Evolutionary conservation across 2,888 invertebrate genomes (phyloP), one percentile per base, ranked within the genome.

Genomic region (Chrysina gloriosa): DNA sequence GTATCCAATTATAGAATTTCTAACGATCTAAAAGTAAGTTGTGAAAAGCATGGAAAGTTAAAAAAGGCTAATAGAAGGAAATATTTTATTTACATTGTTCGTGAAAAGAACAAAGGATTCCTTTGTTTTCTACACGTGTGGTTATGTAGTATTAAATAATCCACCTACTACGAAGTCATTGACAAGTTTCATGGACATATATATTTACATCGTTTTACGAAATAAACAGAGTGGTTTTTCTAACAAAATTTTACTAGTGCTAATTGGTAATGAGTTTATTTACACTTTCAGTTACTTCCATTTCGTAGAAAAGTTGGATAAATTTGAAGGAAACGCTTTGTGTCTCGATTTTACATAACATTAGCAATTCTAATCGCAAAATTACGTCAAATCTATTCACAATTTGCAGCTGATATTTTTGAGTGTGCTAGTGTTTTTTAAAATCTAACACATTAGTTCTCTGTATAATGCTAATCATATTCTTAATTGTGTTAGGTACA

Each of bases 361-460:
- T 52, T 52, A 21, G 16, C 50, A 52, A 52, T 52, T 52, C 50
- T 52, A 52, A 52, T 52, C 3, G 9, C 5, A 52, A 14, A 11
- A 5, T 52, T 29, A 29, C n/a, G 11, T 27, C 4, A 52, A n/a
- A 14, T 27, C 25, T 27, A 50, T 29, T 14, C 14, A 29, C 29
- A 23, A 29, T 14, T 14, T 14, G 50, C 50, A 52, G 50, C 29
- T 52, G 50, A 27, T 6, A 52, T 29, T 27, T 52, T 29, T 9
- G 11, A 52, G 29, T 29, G 29, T 14, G n/a, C 29, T 19, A 21
- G 2, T 21, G 21, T 52, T 52, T 52, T 50, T 29, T 27, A 36
- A 36, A 1, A 36, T 3, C 36, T 9, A 1, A 5, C 14, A 14
- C 4, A n/a, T 4, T 36, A n/a, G 2, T 1, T 3, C 1, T n/a